These are phyloP conservation scores for Timema podura DNA, from an alignment of 2,888 invertebrate species.

Conservation along the genomic window DNA sequence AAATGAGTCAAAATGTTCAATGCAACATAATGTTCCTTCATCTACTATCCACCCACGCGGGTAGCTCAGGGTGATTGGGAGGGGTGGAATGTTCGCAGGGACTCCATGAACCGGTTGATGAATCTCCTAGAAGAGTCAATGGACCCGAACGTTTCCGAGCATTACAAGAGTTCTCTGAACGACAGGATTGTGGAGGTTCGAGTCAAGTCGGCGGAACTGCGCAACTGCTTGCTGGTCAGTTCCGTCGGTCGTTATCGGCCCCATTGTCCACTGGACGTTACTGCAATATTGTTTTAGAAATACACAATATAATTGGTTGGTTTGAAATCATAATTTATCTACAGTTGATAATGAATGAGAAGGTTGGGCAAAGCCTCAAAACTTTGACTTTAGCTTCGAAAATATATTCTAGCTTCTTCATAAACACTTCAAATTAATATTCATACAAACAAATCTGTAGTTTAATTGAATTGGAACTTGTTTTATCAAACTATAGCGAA, in stretches of 20 bases:
- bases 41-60: neutral
- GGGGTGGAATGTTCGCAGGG: neutral
- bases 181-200: neutral
- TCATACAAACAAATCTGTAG: too few relatives aligned
- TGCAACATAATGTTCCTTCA: too few relatives aligned
- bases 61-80: neutral
- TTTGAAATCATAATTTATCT: neutral
- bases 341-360: neutral
- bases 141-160: constrained; percentile 2
- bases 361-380: too few relatives aligned
- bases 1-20: too few relatives aligned
- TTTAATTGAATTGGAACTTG: too few relatives aligned
- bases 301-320: too few relatives aligned
- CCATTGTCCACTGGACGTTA: too few relatives aligned
- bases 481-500: too few relatives aligned
- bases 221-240: constrained; percentile 1
- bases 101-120: neutral
- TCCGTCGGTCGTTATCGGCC: neutral
- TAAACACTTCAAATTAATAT: too few relatives aligned
- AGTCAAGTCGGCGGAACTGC: neutral
- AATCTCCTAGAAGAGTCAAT: neutral
- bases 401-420: too few relatives aligned
- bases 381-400: too few relatives aligned
- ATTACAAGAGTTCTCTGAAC: neutral
- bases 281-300: too few relatives aligned